Conservation (phyloP, 2,888 invertebrate genomes). For the Dendrolimus pini region DNA sequence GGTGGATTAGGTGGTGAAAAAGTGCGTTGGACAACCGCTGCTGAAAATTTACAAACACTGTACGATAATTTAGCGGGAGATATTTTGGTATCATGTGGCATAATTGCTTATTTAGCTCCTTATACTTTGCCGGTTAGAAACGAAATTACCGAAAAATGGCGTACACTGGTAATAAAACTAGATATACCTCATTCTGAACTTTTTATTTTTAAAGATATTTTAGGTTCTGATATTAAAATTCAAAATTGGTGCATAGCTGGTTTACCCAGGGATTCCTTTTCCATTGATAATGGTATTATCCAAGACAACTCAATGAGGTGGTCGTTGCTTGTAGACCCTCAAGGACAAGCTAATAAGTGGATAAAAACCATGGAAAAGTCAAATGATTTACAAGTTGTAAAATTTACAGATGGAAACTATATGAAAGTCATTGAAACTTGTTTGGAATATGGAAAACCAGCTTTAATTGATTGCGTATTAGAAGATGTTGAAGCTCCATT, state of each 20-base stretch:
- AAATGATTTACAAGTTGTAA: constrained; percentile 82
- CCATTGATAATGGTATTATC: constrained; percentile 90
- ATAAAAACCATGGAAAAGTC: constrained; percentile 88
- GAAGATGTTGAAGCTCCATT: constrained; percentile 88
- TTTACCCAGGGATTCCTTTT: constrained; percentile 87
- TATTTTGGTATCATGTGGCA: constrained; percentile 90
- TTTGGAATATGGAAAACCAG: constrained; percentile 86
- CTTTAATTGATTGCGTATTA: constrained; percentile 84
- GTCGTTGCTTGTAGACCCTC: constrained; percentile 90
- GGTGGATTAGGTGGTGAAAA: constrained; percentile 93
- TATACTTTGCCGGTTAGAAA: constrained; percentile 84
- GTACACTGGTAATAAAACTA: constrained; percentile 78
- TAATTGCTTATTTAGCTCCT: constrained; percentile 93
- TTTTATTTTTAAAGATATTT: constrained; percentile 83
- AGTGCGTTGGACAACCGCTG: constrained; percentile 88
- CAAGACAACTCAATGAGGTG: constrained; percentile 86
- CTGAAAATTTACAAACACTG: constrained; percentile 82
- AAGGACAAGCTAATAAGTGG: constrained; percentile 91
- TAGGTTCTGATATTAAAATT: constrained; percentile 92
- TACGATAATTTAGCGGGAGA: constrained; percentile 93
- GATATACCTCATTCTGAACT: constrained; percentile 86
- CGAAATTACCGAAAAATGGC: constrained; percentile 82
- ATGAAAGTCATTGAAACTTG: constrained; percentile 85
- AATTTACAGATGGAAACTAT: constrained; percentile 85
- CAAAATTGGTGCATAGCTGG: constrained; percentile 91